Conservation (phyloP, 2,888 invertebrate genomes). For the Netelia melanura region DNA sequence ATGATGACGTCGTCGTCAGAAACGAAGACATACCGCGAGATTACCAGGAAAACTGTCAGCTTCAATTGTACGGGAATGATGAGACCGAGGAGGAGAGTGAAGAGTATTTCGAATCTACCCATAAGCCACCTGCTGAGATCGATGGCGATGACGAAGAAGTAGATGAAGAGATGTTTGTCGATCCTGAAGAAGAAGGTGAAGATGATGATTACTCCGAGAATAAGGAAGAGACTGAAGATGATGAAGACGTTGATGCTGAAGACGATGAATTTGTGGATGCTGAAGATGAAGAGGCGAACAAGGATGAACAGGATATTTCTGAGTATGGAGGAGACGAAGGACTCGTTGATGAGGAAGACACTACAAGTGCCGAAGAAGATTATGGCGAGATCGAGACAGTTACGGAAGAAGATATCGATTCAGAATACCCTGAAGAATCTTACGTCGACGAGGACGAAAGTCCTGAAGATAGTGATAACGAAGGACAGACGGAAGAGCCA, state of each 20-base stretch:
- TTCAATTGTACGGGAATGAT: conserved; percentile 43
- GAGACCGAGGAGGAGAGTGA: background rate
- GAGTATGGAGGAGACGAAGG: conserved; percentile 19
- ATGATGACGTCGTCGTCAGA: conserved; percentile 5
- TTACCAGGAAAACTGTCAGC: conserved; percentile 62
- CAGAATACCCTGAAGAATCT: conserved; percentile 31
- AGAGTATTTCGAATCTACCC: conserved; percentile 19
- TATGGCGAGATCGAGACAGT: conserved; percentile 50
- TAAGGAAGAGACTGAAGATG: conserved; percentile 12
- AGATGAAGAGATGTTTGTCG: background rate
- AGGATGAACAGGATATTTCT: background rate
- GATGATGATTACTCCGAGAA: conserved; percentile 37
- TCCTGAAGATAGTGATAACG: background rate
- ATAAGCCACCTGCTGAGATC: conserved; percentile 42
- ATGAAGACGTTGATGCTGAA: conserved; percentile 8
- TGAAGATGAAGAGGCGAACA: background rate
- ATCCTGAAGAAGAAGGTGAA: conserved; percentile 9
- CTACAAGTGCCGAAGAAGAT: conserved; percentile 18
- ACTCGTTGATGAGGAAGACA: conserved; percentile 6
- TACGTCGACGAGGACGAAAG: conserved; percentile 22
- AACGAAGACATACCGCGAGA: conserved; percentile 51
- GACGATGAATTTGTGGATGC: conserved; percentile 21
- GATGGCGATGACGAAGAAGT: conserved; percentile 10
- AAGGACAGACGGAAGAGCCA: background rate
- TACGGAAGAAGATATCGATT: conserved; percentile 31